phyloP scores from a whole-genome alignment of 2,113 vertebrate genomes.

The Poeciliopsis prolifica region DNA sequence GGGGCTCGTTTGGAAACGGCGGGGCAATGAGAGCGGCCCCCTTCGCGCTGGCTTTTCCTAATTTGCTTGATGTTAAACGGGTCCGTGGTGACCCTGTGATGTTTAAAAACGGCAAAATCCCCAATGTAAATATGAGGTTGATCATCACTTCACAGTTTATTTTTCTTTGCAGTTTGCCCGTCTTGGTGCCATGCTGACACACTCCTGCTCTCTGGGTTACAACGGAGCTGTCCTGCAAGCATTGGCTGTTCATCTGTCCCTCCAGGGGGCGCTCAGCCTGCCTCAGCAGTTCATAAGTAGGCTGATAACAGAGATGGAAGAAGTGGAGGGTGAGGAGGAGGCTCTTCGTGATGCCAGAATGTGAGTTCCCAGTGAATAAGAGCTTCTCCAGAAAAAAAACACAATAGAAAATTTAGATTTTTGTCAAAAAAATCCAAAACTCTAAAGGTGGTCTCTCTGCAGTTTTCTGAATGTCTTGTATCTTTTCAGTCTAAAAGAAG shows the following conservation, averaged over 20 bases:
- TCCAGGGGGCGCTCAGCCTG: constrained; percentile 84
- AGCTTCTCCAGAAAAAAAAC: neutral
- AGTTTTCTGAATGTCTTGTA: constrained; percentile 1
- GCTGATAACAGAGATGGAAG: constrained; percentile 93
- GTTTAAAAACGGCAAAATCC: neutral
- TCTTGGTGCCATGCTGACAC: constrained; percentile 91
- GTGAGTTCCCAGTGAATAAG: constrained; percentile 73
- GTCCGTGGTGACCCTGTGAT: constrained; percentile 60
- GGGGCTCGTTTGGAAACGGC: constrained; percentile 95
- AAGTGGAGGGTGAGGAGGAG: constrained; percentile 86
- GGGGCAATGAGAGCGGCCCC: constrained; percentile 96
- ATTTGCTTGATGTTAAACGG: constrained; percentile 83
- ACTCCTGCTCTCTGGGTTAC: constrained; percentile 95
- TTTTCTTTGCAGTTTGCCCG: constrained; percentile 82
- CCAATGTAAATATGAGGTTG: neutral
- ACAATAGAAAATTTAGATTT: neutral
- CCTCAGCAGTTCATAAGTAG: constrained; percentile 87
- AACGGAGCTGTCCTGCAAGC: constrained; percentile 96
- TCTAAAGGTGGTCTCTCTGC: neutral
- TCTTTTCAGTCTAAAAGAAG: constrained; percentile 87
- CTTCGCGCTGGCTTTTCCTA: constrained; percentile 85
- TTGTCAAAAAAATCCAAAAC: neutral
- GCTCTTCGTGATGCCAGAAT: constrained; percentile 88
- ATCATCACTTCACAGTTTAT: neutral
- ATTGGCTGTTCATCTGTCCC: constrained; percentile 90